phyloP scores from a whole-genome alignment of 1,140 invertebrate genomes.

The Mya arenaria region DNA sequence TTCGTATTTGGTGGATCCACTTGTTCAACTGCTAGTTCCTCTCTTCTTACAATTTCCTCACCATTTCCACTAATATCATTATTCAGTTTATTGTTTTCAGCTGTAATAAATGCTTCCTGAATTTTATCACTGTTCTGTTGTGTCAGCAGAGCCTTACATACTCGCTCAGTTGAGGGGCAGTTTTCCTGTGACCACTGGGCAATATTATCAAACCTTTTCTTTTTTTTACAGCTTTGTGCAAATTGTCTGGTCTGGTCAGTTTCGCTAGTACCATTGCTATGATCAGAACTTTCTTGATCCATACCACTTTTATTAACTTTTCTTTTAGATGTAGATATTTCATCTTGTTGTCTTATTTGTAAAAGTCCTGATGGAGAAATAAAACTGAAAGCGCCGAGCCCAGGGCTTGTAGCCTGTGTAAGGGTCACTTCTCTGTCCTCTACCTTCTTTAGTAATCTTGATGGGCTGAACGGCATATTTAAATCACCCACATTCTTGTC shows the following conservation, averaged over 20 bases:
- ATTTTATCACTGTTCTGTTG: too few species aligned
- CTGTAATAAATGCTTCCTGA: too few species aligned
- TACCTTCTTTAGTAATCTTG: slow-evolving; percentile 8
- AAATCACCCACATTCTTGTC: too few species aligned
- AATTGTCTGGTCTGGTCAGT: slow-evolving; percentile 9
- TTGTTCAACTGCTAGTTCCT: too few species aligned
- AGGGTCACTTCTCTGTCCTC: neutral
- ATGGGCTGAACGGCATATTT: too few species aligned
- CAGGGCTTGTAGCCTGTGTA: too few species aligned
- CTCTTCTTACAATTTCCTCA: too few species aligned
- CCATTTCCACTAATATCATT: too few species aligned
- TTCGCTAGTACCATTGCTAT: neutral
- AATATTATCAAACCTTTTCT: slow-evolving; percentile 13
- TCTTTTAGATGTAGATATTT: neutral
- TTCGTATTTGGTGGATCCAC: too few species aligned
- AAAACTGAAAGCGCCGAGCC: slow-evolving; percentile 32
- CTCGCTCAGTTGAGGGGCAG: neutral
- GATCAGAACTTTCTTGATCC: neutral
- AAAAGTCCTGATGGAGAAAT: slow-evolving; percentile 14
- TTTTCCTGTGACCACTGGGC: neutral
- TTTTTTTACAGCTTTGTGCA: slow-evolving; percentile 18
- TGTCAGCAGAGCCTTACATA: too few species aligned
- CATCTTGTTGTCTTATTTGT: neutral
- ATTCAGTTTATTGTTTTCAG: too few species aligned
- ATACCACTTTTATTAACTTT: neutral